Conservation (phyloP, 1,140 invertebrate genomes). For the Zaprionus gabonicus region DNA sequence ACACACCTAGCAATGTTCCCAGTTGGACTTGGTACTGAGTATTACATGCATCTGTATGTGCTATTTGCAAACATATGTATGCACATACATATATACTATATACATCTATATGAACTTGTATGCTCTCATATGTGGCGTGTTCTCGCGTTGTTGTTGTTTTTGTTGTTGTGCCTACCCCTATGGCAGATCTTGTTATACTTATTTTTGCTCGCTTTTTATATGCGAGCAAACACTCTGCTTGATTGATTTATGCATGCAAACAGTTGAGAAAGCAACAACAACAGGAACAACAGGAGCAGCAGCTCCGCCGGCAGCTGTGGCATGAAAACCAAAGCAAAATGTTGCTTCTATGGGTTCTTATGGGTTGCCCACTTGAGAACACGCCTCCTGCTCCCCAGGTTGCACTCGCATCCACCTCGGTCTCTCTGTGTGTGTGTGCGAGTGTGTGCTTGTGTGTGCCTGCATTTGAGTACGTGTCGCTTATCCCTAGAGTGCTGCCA, state of each 20-base stretch:
- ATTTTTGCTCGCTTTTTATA: constrained; percentile 36
- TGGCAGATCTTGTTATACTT: constrained; percentile 10
- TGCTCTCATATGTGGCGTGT: constrained; percentile 22
- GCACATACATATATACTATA: not conserved
- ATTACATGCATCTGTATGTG: not conserved
- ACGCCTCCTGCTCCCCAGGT: not conserved
- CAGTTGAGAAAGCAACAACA: constrained; percentile 25
- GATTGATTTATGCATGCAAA: constrained; percentile 74
- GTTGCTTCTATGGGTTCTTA: constrained; percentile 17
- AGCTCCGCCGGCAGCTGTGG: constrained; percentile 9
- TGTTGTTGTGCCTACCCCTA: constrained; percentile 41
- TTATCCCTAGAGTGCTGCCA: not conserved
- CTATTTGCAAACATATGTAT: too few species aligned
- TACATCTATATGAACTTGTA: not conserved
- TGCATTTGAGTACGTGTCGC: not conserved
- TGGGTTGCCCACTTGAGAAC: constrained; percentile 21
- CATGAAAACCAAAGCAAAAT: constrained; percentile 18
- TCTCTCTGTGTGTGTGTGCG: not conserved
- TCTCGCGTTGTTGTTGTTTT: not conserved
- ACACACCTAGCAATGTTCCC: not conserved
- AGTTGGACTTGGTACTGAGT: not conserved
- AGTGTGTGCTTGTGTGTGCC: not conserved
- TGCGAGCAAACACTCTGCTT: constrained; percentile 66
- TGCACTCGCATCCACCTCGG: not conserved
- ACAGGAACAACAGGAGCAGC: not conserved